Evolutionary conservation across 2,888 invertebrate genomes (phyloP).

Genomic region (Lithophane ornitopus): DNA sequence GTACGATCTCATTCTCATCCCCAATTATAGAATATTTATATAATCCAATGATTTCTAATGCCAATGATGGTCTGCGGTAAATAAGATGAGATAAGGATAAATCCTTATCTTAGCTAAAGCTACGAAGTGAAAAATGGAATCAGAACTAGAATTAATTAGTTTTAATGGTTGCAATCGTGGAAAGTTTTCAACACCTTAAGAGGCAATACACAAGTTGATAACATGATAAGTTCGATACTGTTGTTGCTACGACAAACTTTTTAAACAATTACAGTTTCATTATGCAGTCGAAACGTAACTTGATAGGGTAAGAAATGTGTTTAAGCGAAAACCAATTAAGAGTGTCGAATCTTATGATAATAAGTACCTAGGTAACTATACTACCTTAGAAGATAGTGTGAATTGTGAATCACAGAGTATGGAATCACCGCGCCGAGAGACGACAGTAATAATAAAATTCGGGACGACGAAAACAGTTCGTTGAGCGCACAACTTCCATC

Average conservation of each 20-base stretch:
- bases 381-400: too few species aligned
- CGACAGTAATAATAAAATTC: too few species aligned
- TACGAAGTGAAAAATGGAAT: not conserved
- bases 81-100: not conserved
- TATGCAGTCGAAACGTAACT: slow-evolving; percentile 8
- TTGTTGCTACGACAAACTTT: slow-evolving; percentile 22
- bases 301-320: not conserved
- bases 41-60: not conserved
- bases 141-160: slow-evolving; percentile 6
- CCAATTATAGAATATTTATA: too few species aligned
- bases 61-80: not conserved
- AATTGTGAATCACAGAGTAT: too few species aligned
- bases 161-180: slow-evolving; percentile 20
- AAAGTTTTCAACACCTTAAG: slow-evolving; percentile 19
- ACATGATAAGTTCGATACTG: slow-evolving; percentile 15
- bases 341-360: not conserved
- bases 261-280: slow-evolving; percentile 17
- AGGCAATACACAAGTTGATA: slow-evolving; percentile 15
- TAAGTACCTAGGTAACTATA: too few species aligned
- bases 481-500: too few species aligned
- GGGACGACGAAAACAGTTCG: too few species aligned
- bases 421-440: too few species aligned
- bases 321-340: not conserved
- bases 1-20: not conserved
- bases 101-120: not conserved